Evolutionary conservation across 2,888 invertebrate genomes (phyloP).

Genomic region (Caenorhabditis sp.): DNA sequence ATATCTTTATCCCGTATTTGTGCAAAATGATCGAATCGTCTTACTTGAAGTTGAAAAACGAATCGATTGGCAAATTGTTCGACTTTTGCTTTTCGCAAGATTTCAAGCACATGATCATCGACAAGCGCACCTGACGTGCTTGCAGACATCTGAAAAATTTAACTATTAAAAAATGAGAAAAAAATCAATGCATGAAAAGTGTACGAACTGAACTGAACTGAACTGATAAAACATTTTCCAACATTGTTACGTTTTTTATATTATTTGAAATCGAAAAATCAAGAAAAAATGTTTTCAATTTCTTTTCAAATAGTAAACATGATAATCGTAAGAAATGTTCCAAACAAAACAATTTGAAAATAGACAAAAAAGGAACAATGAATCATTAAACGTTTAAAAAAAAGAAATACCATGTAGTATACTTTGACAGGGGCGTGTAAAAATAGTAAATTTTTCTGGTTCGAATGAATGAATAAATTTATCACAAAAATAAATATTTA

Average conservation of each 20-base stretch:
- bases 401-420: no score
- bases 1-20: conserved; percentile 85
- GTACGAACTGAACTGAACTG: neutral
- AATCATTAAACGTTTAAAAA: neutral
- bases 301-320: conserved; percentile 1
- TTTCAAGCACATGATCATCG: conserved; percentile 61
- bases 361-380: neutral
- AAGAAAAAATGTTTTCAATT: neutral
- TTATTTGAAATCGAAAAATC: no score
- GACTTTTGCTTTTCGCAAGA: conserved; percentile 59
- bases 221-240: neutral
- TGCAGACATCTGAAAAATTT: conserved; percentile 12
- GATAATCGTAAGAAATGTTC: neutral
- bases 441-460: neutral
- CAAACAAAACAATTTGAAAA: neutral
- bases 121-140: conserved; percentile 38
- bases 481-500: no score
- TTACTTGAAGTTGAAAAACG: conserved; percentile 77
- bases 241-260: neutral
- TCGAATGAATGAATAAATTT: no score
- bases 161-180: no score
- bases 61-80: conserved; percentile 53
- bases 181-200: neutral
- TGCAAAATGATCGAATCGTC: conserved; percentile 92
- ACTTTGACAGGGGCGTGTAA: neutral